Evolutionary conservation across 23 tunicate genomes (phyloP), one percentile per base, ranked within the genome.

Genomic region (Oikopleura dioica): DNA sequence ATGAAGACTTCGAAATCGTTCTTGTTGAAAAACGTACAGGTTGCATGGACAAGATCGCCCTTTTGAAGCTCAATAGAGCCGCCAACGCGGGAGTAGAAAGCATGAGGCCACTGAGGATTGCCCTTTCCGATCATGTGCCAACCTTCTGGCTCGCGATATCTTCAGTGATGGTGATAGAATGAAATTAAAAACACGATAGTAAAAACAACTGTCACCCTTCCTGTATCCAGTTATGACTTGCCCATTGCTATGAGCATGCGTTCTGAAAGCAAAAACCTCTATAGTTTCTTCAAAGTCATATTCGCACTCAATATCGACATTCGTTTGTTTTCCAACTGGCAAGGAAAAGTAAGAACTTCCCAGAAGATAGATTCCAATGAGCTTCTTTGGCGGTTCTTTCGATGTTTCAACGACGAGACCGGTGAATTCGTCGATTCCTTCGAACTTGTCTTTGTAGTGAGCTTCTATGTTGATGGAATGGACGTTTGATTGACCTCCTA

Each of bases 31-130:
- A 80, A 94, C 68, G 37, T 75, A 75, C 99, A 94, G 37, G 84
- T 67, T 23, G 88, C 95, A 5, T 77, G 21, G 35, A 94, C 31
- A 9, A 23, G 34, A 76, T 94, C 99, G 0, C 88, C 99, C 0
- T 69, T 58, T 5, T 69, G 36, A 30, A 94, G 12, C 0, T 68
- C 86, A 38, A 94, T 81, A 0, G 59, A 37, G 1, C 95, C 99
- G 0, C 99, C 99, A 37, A 94, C 86, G 0, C 99, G 82, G 28
- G 88, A 78, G 69, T 59, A 94, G 78, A 94, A 94, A 51, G 99
- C 95, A 37, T 94, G 89, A 1, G 99, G 99, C 99, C 99, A 94
- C 75, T 81, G 77, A 55, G 99, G 99, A 37, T 94, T 94, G 69
- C 99, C 99, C 51, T 94, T 94, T 36, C 99, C 99, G 32, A 94